Evolutionary conservation across 2,113 vertebrate species (phyloP), one percentile per base, ranked within the genome.

Genomic region (Rhabdomys dilectus): DNA sequence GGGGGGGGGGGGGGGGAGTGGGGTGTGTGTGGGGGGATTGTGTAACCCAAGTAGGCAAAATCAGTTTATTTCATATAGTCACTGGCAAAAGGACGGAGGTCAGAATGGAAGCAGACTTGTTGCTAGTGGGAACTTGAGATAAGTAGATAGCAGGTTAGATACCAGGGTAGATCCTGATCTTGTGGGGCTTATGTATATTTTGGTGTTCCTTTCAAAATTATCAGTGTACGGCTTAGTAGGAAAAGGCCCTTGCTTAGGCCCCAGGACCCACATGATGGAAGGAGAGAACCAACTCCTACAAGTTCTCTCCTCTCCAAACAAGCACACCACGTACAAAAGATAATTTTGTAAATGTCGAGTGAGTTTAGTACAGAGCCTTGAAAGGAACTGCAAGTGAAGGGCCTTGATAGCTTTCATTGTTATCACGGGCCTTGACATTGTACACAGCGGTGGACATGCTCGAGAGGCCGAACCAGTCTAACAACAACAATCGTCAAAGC

Each of bases 31-130:
- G n/a, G n/a, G 42, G 24, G 7, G 60, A 11, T 53, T 72, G 34
- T 56, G 34, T 78, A 26, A 58, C 36, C 53, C 24, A 93, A 89
- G 51, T 60, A 88, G 39, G 78, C 77, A 62, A 78, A 15, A 95
- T 90, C 58, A 70, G 86, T 95, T 90, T 76, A 88, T 45, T 92
- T 95, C 80, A 8, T 93, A 42, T 78, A 91, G 4, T 91, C 84
- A 87, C 39, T 85, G 82, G 17, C 51, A 76, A 70, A 75, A 12
- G 85, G 51, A 75, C 36, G 2, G 42, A 64, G 34, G 39, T 88
- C 73, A 76, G 76, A 84, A 68, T 42, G 31, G 56, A 76, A 75
- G 42, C 51, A 70, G 16, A 91, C 88, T 53, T 60, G 19, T 68
- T 89, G 75, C 56, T 80, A 62, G 34, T 42, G 72, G 75, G 62